phyloP scores from a whole-genome alignment of 2,888 invertebrate genomes.

The Sceliomorpha sp. region DNA sequence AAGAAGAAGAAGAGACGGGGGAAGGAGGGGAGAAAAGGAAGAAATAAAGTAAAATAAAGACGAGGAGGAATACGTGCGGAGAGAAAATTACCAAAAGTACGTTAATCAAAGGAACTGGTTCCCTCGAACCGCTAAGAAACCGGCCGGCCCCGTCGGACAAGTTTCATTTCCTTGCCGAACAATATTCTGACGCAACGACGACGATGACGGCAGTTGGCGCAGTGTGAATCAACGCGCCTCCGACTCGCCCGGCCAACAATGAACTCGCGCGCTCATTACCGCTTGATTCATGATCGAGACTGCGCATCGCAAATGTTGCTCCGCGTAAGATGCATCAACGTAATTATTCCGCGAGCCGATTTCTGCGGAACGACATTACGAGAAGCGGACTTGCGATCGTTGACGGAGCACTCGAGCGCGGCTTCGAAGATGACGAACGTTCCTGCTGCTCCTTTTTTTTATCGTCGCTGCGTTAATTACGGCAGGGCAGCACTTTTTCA shows the following conservation, averaged over 20 bases:
- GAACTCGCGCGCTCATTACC: slow-evolving; percentile 14
- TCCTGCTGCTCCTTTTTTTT: too few species aligned
- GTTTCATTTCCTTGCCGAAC: slow-evolving; percentile 32
- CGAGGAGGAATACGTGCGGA: background rate
- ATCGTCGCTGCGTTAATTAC: too few species aligned
- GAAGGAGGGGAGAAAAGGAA: too few species aligned
- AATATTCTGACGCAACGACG: slow-evolving; percentile 34
- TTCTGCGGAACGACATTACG: slow-evolving; percentile 10
- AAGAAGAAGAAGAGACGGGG: too few species aligned
- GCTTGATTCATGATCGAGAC: slow-evolving; percentile 23
- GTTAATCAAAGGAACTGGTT: slow-evolving; percentile 43
- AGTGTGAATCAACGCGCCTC: slow-evolving; percentile 19
- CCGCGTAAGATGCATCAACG: slow-evolving; percentile 10
- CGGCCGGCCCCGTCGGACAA: slow-evolving; percentile 21
- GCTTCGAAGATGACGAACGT: too few species aligned
- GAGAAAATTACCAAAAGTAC: slow-evolving; percentile 22
- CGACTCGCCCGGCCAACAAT: slow-evolving; percentile 21
- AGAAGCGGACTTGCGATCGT: background rate
- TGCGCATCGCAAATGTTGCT: slow-evolving; percentile 11
- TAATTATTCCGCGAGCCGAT: slow-evolving; percentile 21
- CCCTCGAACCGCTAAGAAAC: slow-evolving; percentile 17
- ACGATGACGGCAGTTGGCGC: slow-evolving; percentile 30
- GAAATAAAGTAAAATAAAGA: slow-evolving; percentile 3
- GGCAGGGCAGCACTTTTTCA: too few species aligned
- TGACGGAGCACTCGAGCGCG: background rate